Percentiles rank a stretch among this genome's conserved stretches.
Evolutionary conservation across 2,888 invertebrate genomes (phyloP).

Genomic region (Ochropacha duplaris): DNA sequence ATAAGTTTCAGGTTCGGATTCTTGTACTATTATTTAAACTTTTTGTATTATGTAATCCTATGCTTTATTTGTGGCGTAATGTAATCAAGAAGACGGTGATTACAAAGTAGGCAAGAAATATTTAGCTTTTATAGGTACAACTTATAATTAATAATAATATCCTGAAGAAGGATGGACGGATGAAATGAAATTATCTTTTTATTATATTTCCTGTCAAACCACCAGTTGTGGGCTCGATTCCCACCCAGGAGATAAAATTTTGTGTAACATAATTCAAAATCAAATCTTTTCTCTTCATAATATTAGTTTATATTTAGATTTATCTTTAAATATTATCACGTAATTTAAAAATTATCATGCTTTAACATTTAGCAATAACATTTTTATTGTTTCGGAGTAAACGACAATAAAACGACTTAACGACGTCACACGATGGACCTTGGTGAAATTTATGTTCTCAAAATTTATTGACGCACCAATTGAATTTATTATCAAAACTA

Average conservation of each 20-base stretch:
- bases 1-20: not conserved
- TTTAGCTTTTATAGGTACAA: too few relatives aligned
- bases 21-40: not conserved
- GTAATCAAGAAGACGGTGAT: not conserved
- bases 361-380: conserved; percentile 30
- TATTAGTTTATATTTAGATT: too few relatives aligned
- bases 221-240: too few relatives aligned
- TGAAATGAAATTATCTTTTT: too few relatives aligned
- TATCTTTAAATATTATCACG: not conserved
- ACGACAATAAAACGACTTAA: conserved; percentile 57
- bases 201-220: too few relatives aligned
- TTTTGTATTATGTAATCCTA: not conserved
- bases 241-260: too few relatives aligned
- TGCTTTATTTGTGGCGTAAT: not conserved
- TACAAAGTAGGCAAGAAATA: conserved; percentile 1
- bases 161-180: too few relatives aligned
- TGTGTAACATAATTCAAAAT: too few relatives aligned
- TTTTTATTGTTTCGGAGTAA: conserved; percentile 44
- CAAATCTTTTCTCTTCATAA: too few relatives aligned
- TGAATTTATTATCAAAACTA: conserved; percentile 71
- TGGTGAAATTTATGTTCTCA: conserved; percentile 60
- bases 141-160: too few relatives aligned
- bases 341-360: conserved; percentile 8
- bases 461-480: conserved; percentile 67
- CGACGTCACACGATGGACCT: conserved; percentile 54